Evolutionary conservation across 2,888 invertebrate genomes (phyloP).

Genomic region (Calliphora vomitoria): DNA sequence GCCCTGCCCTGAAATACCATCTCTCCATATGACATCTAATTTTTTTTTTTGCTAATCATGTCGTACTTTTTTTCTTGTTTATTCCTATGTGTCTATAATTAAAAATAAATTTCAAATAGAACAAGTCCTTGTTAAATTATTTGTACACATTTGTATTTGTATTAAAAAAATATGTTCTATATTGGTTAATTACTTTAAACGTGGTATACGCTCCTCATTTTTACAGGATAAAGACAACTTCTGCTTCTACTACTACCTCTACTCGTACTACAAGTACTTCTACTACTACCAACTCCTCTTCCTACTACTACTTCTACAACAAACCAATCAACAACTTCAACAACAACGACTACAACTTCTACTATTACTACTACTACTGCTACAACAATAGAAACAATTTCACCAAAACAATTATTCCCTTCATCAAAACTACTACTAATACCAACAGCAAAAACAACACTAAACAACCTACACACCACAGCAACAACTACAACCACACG

Average conservation of each 20-base stretch:
- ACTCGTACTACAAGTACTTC: conserved; percentile 82
- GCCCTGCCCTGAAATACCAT: conserved; percentile 25
- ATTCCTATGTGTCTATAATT: conserved; percentile 45
- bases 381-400: conserved; percentile 72
- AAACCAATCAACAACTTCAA: conserved; percentile 77
- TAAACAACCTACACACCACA: conserved; percentile 60
- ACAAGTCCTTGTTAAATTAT: conserved; percentile 66
- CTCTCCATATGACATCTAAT: conserved; percentile 28
- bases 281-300: conserved; percentile 82
- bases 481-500: conserved; percentile 69
- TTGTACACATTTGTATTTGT: conserved; percentile 62
- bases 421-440: conserved; percentile 74
- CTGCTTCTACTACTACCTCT: conserved; percentile 82
- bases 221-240: conserved; percentile 84
- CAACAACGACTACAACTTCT: conserved; percentile 74
- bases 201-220: conserved; percentile 84
- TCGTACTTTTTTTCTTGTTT: conserved; percentile 58
- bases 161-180: conserved; percentile 65
- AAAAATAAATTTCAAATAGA: conserved; percentile 36
- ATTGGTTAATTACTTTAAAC: conserved; percentile 80
- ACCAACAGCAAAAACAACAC: conserved; percentile 73
- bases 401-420: conserved; percentile 69
- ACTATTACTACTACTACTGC: conserved; percentile 66
- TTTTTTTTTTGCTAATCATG: conserved; percentile 62
- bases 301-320: conserved; percentile 80